Evolutionary conservation across 2,888 invertebrate species (phyloP), one percentile per base, ranked within the genome.

Genomic region (Cephus spinipes): DNA sequence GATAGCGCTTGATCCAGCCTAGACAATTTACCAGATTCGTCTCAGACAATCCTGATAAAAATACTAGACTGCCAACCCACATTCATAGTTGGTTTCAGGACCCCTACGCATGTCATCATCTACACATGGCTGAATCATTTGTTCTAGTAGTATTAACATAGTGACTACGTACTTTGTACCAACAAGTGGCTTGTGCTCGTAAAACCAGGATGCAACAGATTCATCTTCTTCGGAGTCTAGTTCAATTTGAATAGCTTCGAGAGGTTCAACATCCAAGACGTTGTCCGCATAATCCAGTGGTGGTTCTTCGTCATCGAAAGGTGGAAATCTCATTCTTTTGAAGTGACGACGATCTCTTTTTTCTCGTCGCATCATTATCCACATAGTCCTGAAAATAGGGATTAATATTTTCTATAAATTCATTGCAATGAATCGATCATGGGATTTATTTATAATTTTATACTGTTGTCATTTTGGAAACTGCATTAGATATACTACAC

Each of bases 341-440:
- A 99, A 99, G 92, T 99, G 99, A 40, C 99, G 95, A 90, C 99
- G 96, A 93, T 99, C 99, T 82, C 99, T 94, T 92, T 99, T 99
- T 90, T 99, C 99, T 85, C 99, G 94, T 85, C 99, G 94, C 99
- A 99, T 99, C 99, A 99, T 99, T 85, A 99, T 99, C 99, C 99
- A 99, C 99, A 99, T 99, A 1, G 99, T 98, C 73, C 96, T 96
- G 83, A 32, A 85, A 86, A 81, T 30, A 55, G 12, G 55, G 55
- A 55, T 23, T 23, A 55, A 55, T 6, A 55, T 9, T 23, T 55
- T 55, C 9, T 55, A 55, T 55, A 55, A 55, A 55, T 23, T 55
- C 15, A 55, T 55, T 55, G 9, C 23, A 55, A 55, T 23, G 9
- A 55, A 30, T 73, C 12, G 74, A 68, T 12, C 31, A 73, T 23